These are phyloP conservation scores for Toxotes lorentzi DNA, from an alignment of 2,797 vertebrate genomes.

Conservation along the genomic window DNA sequence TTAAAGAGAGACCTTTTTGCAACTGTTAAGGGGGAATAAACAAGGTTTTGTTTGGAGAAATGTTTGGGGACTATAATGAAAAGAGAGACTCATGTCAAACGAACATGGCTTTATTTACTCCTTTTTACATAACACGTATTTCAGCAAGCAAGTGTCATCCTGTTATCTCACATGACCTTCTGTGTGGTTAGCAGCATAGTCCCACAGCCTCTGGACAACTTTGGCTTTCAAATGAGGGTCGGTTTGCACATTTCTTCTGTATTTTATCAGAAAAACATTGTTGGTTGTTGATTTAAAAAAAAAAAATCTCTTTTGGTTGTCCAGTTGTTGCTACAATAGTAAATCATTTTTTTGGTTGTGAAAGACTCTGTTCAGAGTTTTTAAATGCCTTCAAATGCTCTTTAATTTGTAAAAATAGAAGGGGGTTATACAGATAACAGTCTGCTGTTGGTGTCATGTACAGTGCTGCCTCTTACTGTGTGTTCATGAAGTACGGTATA, in stretches of 20 bases:
- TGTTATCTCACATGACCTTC: neutral
- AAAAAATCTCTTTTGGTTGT: too few species aligned
- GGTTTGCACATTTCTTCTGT: neutral
- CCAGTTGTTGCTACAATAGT: too few species aligned
- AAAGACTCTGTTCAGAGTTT: too few species aligned
- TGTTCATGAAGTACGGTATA: conserved; percentile 1
- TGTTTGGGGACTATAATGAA: too few species aligned
- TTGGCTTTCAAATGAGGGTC: neutral
- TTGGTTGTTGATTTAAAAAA: neutral
- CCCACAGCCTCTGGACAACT: too few species aligned
- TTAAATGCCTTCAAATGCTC: too few species aligned
- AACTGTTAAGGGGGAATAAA: neutral
- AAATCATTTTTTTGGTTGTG: too few species aligned
- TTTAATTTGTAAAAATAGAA: too few species aligned
- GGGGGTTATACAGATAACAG: neutral
- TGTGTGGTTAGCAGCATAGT: neutral
- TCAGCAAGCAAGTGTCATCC: neutral
- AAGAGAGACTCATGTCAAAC: neutral
- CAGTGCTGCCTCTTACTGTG: neutral
- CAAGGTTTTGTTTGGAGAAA: neutral
- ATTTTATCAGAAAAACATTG: neutral
- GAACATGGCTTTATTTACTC: conserved; percentile 3
- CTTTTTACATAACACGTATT: neutral
- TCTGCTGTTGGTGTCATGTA: conserved; percentile 2
- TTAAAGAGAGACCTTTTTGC: neutral